Evolutionary conservation across 53 echinoderm and acorn worm genomes (phyloP).

Genomic region (Temnopleurus reevesii): DNA sequence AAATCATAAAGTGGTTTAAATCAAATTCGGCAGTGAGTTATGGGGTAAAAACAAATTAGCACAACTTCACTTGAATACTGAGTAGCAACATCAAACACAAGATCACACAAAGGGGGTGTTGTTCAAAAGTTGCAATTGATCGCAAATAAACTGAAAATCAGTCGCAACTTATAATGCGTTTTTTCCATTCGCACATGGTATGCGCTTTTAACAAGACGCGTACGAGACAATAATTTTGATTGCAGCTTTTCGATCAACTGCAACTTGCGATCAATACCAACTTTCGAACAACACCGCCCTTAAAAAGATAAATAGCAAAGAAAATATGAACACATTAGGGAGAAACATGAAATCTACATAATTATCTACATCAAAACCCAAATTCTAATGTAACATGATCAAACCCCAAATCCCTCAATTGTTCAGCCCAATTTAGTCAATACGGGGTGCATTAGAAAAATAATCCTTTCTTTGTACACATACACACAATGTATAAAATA

Average conservation of each 20-base stretch:
- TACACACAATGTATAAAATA: background rate
- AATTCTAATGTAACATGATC: background rate
- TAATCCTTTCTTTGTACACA: conserved; percentile 41
- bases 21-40: no score
- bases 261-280: no score
- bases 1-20: no score
- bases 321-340: background rate
- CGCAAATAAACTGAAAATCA: no score
- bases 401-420: background rate
- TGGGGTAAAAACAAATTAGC: background rate
- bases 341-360: background rate
- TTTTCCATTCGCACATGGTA: no score
- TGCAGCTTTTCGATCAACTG: no score
- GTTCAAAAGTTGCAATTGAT: no score
- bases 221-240: no score
- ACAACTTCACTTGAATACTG: background rate
- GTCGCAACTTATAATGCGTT: no score
- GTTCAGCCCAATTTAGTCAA: background rate
- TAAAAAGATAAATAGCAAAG: no score
- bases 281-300: no score
- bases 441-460: conserved; percentile 32
- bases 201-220: background rate
- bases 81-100: conserved; percentile 4
- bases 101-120: no score
- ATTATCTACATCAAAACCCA: background rate